Evolutionary conservation across 2,888 invertebrate species (phyloP).

Genomic region (Archips xylosteana): DNA sequence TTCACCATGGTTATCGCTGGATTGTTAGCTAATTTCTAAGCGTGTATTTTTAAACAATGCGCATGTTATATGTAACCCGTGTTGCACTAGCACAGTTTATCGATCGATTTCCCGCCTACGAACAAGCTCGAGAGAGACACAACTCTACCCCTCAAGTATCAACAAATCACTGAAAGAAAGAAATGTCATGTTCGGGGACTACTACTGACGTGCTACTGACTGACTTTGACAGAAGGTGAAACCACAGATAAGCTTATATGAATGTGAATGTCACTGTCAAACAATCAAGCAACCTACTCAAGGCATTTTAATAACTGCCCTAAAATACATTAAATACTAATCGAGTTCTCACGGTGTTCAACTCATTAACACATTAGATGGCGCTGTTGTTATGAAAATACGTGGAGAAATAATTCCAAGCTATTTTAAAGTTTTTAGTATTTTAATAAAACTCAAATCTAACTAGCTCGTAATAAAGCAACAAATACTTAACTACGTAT

Average conservation of each 20-base stretch:
- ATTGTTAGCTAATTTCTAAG: conserved; percentile 17
- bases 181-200: no score
- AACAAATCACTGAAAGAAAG: conserved; percentile 8
- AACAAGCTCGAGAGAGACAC: conserved; percentile 8
- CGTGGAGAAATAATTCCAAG: neutral
- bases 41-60: conserved; percentile 36
- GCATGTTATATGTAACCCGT: conserved; percentile 42
- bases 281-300: conserved; percentile 16
- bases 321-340: neutral
- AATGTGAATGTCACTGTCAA: conserved; percentile 10
- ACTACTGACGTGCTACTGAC: no score
- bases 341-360: neutral
- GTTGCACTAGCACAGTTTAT: conserved; percentile 54
- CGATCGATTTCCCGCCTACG: conserved; percentile 73
- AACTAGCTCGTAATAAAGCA: no score
- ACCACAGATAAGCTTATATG: neutral
- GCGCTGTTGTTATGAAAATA: neutral
- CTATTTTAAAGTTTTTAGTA: no score
- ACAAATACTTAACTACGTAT: no score
- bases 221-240: neutral
- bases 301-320: conserved; percentile 4
- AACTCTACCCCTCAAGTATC: neutral
- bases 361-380: neutral
- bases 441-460: no score
- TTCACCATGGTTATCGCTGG: conserved; percentile 57